phyloP scores from a whole-genome alignment of 2,113 vertebrate species.

The Tachysurus fulvidraco region DNA sequence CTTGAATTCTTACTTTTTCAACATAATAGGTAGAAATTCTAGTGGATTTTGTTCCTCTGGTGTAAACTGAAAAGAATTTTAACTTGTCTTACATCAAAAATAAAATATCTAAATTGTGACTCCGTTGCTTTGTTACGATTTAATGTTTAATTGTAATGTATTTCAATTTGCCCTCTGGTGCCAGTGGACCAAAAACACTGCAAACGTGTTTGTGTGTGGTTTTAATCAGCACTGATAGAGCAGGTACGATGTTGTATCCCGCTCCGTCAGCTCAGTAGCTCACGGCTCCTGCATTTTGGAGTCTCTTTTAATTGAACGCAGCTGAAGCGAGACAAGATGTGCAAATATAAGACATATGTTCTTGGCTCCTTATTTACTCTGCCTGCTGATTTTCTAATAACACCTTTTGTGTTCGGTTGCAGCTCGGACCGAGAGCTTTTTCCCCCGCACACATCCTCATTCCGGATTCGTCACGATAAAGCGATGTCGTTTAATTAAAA shows the following conservation, averaged over 20 bases:
- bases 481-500: constrained; percentile 54
- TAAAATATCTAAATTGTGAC: background rate
- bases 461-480: constrained; percentile 49
- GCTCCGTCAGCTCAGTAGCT: constrained; percentile 28
- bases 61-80: background rate
- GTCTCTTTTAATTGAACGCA: constrained; percentile 57
- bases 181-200: background rate
- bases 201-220: constrained; percentile 25
- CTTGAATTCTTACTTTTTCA: background rate
- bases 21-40: background rate
- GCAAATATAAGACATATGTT: constrained; percentile 62
- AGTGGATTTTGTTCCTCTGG: background rate
- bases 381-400: constrained; percentile 54
- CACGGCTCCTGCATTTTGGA: constrained; percentile 39
- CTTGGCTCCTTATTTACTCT: constrained; percentile 51
- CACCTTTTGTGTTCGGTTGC: constrained; percentile 50
- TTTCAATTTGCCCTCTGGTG: constrained; percentile 8
- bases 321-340: constrained; percentile 59
- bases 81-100: background rate
- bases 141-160: constrained; percentile 1
- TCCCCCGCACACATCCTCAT: constrained; percentile 22
- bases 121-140: background rate
- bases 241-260: constrained; percentile 37
- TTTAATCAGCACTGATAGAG: constrained; percentile 33
- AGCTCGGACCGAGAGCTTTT: constrained; percentile 45